phyloP scores from a whole-genome alignment of 2,888 invertebrate species.

The Plebejus anna region DNA sequence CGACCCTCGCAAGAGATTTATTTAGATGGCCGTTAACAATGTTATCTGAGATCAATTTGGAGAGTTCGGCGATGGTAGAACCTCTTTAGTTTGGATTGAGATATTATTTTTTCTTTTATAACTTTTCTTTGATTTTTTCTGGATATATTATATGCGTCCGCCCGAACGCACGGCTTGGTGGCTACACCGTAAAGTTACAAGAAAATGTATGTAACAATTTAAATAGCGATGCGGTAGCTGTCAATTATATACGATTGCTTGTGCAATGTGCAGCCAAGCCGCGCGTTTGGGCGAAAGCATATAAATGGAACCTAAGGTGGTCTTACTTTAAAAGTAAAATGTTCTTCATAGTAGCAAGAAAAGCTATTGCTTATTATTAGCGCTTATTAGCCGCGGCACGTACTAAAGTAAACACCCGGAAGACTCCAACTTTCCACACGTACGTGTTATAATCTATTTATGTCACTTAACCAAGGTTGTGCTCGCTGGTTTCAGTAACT shows the following conservation, averaged over 20 bases:
- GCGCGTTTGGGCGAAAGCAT: no score
- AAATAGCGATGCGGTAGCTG: no score
- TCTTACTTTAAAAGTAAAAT: no score
- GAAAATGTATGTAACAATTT: no score
- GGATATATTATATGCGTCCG: no score
- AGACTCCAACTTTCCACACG: neutral
- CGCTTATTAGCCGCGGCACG: neutral
- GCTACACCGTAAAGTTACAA: no score
- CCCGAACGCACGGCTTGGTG: no score
- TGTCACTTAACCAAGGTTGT: no score
- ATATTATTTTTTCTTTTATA: neutral
- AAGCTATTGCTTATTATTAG: neutral
- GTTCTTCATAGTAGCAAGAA: neutral
- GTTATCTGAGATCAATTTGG: constrained; percentile 41
- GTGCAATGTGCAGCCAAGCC: no score
- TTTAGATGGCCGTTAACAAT: constrained; percentile 40
- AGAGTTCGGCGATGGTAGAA: neutral
- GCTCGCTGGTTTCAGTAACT: no score
- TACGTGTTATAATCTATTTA: neutral
- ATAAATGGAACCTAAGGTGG: no score
- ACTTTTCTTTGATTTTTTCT: neutral
- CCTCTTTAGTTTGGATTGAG: neutral
- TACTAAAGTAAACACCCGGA: neutral
- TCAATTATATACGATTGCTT: no score
- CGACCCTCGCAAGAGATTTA: constrained; percentile 59